Evolutionary conservation across 2,888 invertebrate species (phyloP).

Genomic region (Linnaemya vulpina): DNA sequence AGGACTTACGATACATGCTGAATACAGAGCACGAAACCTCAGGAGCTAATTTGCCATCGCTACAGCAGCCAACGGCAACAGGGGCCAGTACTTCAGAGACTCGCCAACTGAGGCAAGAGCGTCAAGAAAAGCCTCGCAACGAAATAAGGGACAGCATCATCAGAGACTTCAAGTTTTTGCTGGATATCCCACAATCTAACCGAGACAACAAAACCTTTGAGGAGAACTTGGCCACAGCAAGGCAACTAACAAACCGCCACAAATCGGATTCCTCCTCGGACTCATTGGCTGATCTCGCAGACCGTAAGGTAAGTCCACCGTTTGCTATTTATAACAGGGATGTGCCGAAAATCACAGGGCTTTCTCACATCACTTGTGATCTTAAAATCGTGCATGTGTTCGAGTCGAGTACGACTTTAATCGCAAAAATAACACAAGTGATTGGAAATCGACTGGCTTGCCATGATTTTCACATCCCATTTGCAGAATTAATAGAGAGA

Average conservation of each 20-base stretch:
- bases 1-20: slow-evolving; percentile 43
- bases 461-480: too few species aligned
- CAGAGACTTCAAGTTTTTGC: slow-evolving; percentile 18
- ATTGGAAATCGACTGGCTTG: too few species aligned
- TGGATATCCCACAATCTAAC: background rate
- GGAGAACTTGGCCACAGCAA: background rate
- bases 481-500: too few species aligned
- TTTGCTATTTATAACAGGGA: too few species aligned
- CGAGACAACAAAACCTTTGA: background rate
- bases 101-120: background rate
- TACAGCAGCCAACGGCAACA: background rate
- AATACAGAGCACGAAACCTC: slow-evolving; percentile 1
- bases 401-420: too few species aligned
- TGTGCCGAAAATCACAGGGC: too few species aligned
- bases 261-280: background rate
- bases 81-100: background rate
- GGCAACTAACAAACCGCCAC: background rate
- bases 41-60: too few species aligned
- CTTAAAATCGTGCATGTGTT: too few species aligned
- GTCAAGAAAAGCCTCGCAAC: slow-evolving; percentile 1
- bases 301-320: background rate
- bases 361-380: too few species aligned
- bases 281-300: background rate
- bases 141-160: slow-evolving; percentile 18
- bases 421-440: too few species aligned